Base-by-base conservation (phyloP, 2,113 vertebrate genomes). In the Megatriorchis doriae region DNA sequence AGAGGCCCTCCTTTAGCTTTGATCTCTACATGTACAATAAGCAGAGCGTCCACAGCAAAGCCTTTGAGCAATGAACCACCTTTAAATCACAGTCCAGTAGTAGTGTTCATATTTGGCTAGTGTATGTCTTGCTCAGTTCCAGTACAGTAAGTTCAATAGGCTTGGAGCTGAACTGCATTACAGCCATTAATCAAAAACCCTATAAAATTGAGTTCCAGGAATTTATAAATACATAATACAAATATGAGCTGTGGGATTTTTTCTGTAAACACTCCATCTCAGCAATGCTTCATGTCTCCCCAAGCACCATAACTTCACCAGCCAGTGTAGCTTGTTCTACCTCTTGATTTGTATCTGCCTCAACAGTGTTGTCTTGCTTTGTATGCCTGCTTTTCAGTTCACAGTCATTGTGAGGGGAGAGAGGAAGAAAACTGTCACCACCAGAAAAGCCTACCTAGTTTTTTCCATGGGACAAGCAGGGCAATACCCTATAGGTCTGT, bases 141-240 rank as follows among this genome's bases (percentile, higher is more conserved):
- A 92, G 71, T 93, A 66, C 91, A 95, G 86, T 95, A 91, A 95
- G 81, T 96, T 94, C 93, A 94, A 42, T 72, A 75, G 45, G 66
- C 83, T 85, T 93, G 80, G 89, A 93, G 72, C 84, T 93, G 87
- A 95, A 82, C 82, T 95, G 56, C 86, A 86, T 62, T 58, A 47
- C 48, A 88, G 73, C 31, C 86, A 94, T 97, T 97, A 79, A 97
- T 96, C 96, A 97, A 90, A 95, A 93, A 27, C 36, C 88, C 88
- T 80, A 93, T 97, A 96, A 97, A 97, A 96, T 67, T 86, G 94
- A 95, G 94, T 94, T 96, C 91, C 96, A 96, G 95, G 96, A 93
- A 94, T 95, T 87, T 92, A 86, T 84, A 96, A 97, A 96, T 95
- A 75, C 78, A 84, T 81, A 96, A 95, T 89, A 84, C 96, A 96